Evolutionary conservation across 1,140 invertebrate genomes (phyloP), one percentile per base, ranked within the genome.

Genomic region (Scaptomyza pallida): DNA sequence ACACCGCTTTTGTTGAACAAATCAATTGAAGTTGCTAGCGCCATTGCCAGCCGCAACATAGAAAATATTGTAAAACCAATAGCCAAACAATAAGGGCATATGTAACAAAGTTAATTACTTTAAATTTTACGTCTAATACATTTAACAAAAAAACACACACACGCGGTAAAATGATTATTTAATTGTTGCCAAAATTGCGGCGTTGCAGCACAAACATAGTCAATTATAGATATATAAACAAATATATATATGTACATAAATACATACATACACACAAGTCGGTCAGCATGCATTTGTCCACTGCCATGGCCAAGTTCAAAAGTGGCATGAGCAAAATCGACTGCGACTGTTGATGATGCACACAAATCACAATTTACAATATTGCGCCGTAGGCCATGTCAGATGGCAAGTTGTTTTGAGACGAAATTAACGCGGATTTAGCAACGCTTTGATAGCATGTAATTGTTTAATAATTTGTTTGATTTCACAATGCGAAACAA

Each of bases 231-330:
- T 59, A 41, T 51, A 33, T 16, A 43, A 16, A 35, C 21, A 55
- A 55, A 55, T 55, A 4, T 37, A 30, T 30, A 30, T 37, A 26
- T 26, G 23, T 5, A 26, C 23, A 26, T 21, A n/a, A n/a, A 1
- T 30, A 5, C 26, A 60, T 21, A 57, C 44, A 54, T 50, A 59
- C 51, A 72, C 26, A 64, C 26, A 47, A 48, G 47, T 57, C 21
- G 21, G 41, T 13, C 13, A 41, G 15, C 17, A 26, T 70, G 44
- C 30, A 70, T 37, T 70, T 64, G 60, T 8, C 40, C 63, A 75
- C 50, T 86, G 70, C 59, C 81, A 86, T 63, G 82, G 81, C 51
- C 81, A 86, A 81, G 74, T 81, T 78, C 62, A 69, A 77, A 85
- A 71, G 62, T 77, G 63, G 67, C 64, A 70, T 69, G 70, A 59